Base-by-base conservation (phyloP, 2,888 invertebrate species). In the Polydrusus tereticollis region DNA sequence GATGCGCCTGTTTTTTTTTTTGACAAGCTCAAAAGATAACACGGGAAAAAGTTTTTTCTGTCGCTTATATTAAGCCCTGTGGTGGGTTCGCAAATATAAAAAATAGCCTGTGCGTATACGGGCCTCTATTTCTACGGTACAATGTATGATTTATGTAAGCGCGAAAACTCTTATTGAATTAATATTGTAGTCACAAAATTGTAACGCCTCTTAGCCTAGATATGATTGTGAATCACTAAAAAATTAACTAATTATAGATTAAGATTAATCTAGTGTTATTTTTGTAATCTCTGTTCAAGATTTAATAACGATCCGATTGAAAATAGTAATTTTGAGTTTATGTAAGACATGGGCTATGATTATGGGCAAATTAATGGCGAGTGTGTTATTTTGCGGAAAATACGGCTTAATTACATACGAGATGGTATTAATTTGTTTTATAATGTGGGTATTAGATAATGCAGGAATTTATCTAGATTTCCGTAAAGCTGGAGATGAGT, bases 271-370 rank as follows among this genome's bases (percentile, higher is more conserved):
- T 55, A 8, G 29, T 47, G 62, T 47, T 62, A 62, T 41, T 29
- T 62, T 62, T 33, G 20, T 43, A 18, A 47, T 33, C 59, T 38
- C 23, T 38, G 16, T 36, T 38, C 41, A 5, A 59, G 18, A 45
- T 43, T 41, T 26, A 45, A 18, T 45, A 29, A 16, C 23, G 45
- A 26, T 60, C 43, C 7, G 12, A 29, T 45, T 62, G 26, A 62
- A 60, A 58, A 62, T 62, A 62, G 47, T 62, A 47, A 62, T 62
- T 62, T 47, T n/a, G 6, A 33, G 6, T 62, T 62, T 45, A 62
- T 62, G 33, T 29, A 29, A 62, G 60, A 16, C 45, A 5, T 8
- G n/a, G n/a, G 38, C n/a, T 38, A 38, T 41, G 41, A 41, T 41
- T 41, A 41, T 6, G 6, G 36, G 1, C 1, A n/a, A 45, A 45